Evolutionary conservation across 1,140 invertebrate species (phyloP).

Genomic region (Periplaneta americana): DNA sequence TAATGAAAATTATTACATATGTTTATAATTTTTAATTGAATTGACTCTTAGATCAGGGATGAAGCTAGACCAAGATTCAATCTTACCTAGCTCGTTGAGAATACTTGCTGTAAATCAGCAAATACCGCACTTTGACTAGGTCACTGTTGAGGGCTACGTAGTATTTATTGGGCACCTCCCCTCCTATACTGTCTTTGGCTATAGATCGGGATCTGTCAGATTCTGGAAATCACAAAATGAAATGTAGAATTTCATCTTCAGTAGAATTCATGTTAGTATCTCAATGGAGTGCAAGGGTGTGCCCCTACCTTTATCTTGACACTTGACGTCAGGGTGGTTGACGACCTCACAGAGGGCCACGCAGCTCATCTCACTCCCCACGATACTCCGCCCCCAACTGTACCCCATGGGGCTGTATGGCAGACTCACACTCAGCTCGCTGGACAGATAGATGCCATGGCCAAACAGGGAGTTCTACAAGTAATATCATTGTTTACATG

Average conservation of each 20-base stretch:
- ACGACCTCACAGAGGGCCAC: conserved; percentile 75
- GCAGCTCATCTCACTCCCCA: conserved; percentile 67
- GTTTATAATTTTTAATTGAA: too few relatives aligned
- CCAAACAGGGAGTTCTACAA: conserved; percentile 62
- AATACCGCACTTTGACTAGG: conserved; percentile 65
- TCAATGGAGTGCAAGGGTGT: too few relatives aligned
- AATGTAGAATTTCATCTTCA: too few relatives aligned
- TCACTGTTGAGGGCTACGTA: conserved; percentile 72
- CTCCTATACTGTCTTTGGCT: conserved; percentile 40
- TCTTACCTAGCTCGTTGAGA: conserved; percentile 12
- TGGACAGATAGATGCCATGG: conserved; percentile 68
- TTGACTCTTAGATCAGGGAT: too few relatives aligned
- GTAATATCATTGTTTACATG: too few relatives aligned
- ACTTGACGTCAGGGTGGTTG: conserved; percentile 56
- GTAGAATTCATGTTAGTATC: too few relatives aligned
- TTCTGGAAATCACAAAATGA: conserved; percentile 20
- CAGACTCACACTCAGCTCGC: conserved; percentile 62
- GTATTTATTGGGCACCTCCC: conserved; percentile 61
- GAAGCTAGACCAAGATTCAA: too few relatives aligned
- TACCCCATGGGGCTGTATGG: conserved; percentile 62
- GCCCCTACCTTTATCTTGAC: conserved; percentile 21
- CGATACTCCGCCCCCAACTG: conserved; percentile 64
- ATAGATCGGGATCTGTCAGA: conserved; percentile 33
- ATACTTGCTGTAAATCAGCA: conserved; percentile 64
- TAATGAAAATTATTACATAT: too few relatives aligned